Conservation (phyloP, 2,888 invertebrate genomes). For the Hydriomena furcata region DNA sequence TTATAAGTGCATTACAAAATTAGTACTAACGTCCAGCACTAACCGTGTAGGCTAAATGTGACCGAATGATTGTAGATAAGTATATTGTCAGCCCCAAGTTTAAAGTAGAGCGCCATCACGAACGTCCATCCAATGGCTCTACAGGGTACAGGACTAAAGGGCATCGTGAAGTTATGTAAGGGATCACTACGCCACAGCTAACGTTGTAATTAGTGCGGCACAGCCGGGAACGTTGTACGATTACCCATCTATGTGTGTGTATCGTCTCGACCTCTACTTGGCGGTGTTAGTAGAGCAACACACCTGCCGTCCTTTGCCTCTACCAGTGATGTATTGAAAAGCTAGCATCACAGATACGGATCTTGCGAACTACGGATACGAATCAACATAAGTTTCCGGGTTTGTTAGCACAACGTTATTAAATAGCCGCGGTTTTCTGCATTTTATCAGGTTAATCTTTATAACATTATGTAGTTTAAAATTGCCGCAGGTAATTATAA, state of each 20-base stretch:
- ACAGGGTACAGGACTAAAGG: conserved; percentile 28
- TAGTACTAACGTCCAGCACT: no score
- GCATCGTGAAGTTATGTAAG: conserved; percentile 37
- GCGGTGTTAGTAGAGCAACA: conserved; percentile 38
- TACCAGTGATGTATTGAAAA: conserved; percentile 22
- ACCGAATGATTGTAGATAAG: no score
- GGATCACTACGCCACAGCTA: conserved; percentile 26
- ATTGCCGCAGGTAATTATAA: no score
- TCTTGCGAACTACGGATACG: not conserved
- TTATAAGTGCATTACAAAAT: no score
- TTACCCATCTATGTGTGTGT: conserved; percentile 30
- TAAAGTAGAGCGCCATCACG: conserved; percentile 27
- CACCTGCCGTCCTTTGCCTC: conserved; percentile 35
- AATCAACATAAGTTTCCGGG: not conserved
- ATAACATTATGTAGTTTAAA: no score
- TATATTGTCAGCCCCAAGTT: not conserved
- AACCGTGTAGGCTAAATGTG: no score
- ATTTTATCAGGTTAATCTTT: no score
- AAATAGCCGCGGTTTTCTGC: no score
- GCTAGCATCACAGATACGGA: not conserved
- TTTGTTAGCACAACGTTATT: not conserved
- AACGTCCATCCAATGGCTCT: conserved; percentile 1
- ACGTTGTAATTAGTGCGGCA: conserved; percentile 5
- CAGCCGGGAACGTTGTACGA: conserved; percentile 29
- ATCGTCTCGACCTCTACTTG: conserved; percentile 26